Conservation (phyloP, 2,797 vertebrate genomes). For the Peromyscus nudipes region DNA sequence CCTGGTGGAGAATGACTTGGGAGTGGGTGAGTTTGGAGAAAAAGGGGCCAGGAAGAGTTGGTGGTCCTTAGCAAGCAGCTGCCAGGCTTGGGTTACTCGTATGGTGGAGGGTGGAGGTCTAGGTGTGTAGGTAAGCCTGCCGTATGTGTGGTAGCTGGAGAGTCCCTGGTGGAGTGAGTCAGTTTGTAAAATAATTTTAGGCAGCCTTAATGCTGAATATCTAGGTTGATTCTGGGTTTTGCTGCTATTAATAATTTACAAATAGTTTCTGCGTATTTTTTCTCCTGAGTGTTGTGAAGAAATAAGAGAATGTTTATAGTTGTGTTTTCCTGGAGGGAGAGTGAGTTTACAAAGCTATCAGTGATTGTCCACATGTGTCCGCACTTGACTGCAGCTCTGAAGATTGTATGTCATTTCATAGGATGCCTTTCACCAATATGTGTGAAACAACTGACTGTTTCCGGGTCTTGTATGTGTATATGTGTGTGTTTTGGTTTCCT, state of each 20-base stretch:
- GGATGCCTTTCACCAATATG: background rate
- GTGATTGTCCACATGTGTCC: background rate
- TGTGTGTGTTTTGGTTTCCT: background rate
- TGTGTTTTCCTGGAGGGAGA: background rate
- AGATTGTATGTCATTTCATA: background rate
- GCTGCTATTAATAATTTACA: slow-evolving; percentile 41
- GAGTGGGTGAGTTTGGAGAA: background rate
- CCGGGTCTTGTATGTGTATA: fast-evolving
- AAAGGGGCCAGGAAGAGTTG: background rate
- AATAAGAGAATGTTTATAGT: background rate
- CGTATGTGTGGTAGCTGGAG: background rate
- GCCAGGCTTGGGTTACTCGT: background rate
- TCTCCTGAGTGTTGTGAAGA: background rate
- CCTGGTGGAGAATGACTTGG: background rate
- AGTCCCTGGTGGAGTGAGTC: background rate
- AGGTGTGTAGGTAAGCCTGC: background rate
- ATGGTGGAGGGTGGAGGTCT: background rate
- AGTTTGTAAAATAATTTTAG: background rate
- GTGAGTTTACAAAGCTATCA: background rate
- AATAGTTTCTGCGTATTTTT: background rate
- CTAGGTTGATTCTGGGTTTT: background rate
- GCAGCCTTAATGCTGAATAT: background rate
- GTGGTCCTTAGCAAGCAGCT: background rate
- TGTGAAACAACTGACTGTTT: background rate
- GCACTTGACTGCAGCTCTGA: background rate